Percentiles rank a stretch among this genome's conserved stretches.
phyloP scores from a whole-genome alignment of 2,113 vertebrate species.

The Myocastor coypus region DNA sequence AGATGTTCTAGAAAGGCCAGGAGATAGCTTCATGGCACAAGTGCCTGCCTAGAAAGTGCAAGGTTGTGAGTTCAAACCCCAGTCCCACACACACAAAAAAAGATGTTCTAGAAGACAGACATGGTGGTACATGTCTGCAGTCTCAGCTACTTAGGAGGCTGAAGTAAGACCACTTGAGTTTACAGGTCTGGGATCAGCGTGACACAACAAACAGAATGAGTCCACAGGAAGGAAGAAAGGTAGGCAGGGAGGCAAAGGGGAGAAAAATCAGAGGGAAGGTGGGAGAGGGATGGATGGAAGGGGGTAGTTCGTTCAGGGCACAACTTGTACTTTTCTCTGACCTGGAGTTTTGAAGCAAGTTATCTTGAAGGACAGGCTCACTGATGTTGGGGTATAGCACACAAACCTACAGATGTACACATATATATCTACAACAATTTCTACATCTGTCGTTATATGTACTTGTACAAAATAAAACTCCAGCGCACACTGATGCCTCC shows the following conservation, averaged over 20 bases:
- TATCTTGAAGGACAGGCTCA: not conserved
- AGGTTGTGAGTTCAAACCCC: too few relatives aligned
- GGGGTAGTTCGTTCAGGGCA: not conserved
- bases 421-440: not conserved
- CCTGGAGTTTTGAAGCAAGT: slow-evolving; percentile 3
- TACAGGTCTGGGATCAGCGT: too few relatives aligned
- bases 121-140: not conserved
- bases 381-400: not conserved
- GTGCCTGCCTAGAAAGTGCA: too few relatives aligned
- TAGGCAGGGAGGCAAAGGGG: too few relatives aligned
- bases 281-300: too few relatives aligned
- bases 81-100: not conserved
- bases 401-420: not conserved
- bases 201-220: too few relatives aligned
- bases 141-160: not conserved
- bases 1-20: not conserved
- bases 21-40: too few relatives aligned
- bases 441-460: not conserved
- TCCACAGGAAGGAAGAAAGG: too few relatives aligned
- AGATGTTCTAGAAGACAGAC: not conserved
- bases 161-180: too few relatives aligned
- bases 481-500: not conserved
- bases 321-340: not conserved
- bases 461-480: not conserved
- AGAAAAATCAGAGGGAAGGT: too few relatives aligned